phyloP scores from a whole-genome alignment of 2,113 vertebrate genomes.

The Cervus canadensis region DNA sequence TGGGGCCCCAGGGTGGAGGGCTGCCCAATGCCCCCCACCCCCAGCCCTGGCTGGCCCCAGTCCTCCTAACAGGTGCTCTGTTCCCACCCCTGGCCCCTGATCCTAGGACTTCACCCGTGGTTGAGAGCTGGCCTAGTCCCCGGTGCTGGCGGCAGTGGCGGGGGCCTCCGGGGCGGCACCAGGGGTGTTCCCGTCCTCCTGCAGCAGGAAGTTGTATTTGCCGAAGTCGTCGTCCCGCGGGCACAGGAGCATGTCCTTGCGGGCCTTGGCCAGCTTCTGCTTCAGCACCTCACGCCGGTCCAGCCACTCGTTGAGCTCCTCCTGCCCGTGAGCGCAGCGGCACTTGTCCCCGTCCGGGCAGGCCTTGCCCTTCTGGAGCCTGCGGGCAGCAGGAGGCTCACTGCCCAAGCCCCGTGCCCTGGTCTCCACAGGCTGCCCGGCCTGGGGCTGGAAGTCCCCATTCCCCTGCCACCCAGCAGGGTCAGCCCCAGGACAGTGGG shows the following conservation, averaged over 20 bases:
- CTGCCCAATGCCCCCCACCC: background rate
- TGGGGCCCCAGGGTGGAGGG: background rate
- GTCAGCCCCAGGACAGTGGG: background rate
- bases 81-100: background rate
- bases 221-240: conserved; percentile 92
- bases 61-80: background rate
- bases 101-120: conserved; percentile 13
- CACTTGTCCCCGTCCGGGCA: conserved; percentile 92
- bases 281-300: conserved; percentile 91
- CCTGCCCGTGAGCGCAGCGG: conserved; percentile 89
- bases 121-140: conserved; percentile 46
- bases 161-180: background rate
- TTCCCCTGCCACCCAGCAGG: background rate
- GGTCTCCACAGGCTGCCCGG: accelerated
- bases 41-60: background rate
- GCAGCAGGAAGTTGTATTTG: conserved; percentile 95
- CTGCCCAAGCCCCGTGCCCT: background rate
- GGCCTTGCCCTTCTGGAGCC: conserved; percentile 83
- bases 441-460: background rate
- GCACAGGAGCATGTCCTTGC: conserved; percentile 93
- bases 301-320: conserved; percentile 93
- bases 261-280: conserved; percentile 90
- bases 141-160: background rate
- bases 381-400: conserved; percentile 57
- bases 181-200: conserved; percentile 68